Evolutionary conservation across 2,113 vertebrate species (phyloP), one percentile per base, ranked within the genome.

Genomic region (Channa maculata): DNA sequence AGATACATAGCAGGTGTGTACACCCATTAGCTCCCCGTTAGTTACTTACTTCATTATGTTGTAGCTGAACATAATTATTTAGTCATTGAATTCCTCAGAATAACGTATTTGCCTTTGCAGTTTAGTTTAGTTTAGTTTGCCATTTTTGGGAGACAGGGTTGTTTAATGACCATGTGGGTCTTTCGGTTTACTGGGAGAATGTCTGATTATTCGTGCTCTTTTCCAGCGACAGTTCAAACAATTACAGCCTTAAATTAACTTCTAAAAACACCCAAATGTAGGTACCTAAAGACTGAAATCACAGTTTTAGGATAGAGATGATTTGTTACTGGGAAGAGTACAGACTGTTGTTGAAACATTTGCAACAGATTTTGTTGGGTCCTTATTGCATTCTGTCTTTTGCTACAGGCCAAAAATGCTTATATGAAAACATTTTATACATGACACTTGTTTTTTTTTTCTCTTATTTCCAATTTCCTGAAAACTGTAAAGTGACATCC

Each of bases 311-410:
- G 34, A 59, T 24, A n/a, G 1, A 0, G 24, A 70, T 46, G 55
- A 71, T 65, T 60, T 60, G 44, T 67, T 73, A 44, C 49, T 3
- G 0, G 54, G 54, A 12, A 39, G 44, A 44, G n/a, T 13, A 8
- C 33, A 41, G 34, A 14, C 43, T 59, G 5, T 39, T 58, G 51
- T 52, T 8, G 65, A 65, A 69, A 10, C 12, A 37, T 65, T 57
- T 69, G 53, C 36, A 48, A 53, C 37, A 13, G 65, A 49, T 60
- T 74, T 45, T 68, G 49, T 60, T 63, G 58, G 64, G 37, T 70
- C 54, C 69, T 55, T 62, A 34, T 41, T 41, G 12, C 76, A 37
- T 44, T 65, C 37, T 37, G 36, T 65, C 10, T 53, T 59, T 36
- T 46, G 41, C 61, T 34, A 11, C 14, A 0, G 24, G 12, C 50